Percentiles rank a stretch among this genome's conserved stretches.
These are phyloP conservation scores for Chloromyia formosa DNA, from an alignment of 2,888 invertebrate genomes.

Conservation along the genomic window DNA sequence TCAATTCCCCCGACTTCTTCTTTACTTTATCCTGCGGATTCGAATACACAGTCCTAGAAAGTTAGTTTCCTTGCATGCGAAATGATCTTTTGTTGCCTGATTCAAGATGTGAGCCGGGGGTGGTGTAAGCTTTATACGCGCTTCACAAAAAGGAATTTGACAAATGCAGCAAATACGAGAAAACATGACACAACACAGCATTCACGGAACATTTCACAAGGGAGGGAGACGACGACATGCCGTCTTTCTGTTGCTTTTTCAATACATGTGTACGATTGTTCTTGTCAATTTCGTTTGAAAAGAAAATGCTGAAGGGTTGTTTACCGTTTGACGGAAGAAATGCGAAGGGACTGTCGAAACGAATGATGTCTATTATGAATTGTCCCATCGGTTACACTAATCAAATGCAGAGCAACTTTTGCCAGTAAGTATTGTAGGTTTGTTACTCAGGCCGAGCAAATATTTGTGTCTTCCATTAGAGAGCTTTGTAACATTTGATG, in stretches of 20 bases:
- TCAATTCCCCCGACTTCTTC: conserved; percentile 38
- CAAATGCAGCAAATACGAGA: conserved; percentile 30
- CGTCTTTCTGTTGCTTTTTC: conserved; percentile 3
- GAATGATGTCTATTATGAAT: conserved; percentile 32
- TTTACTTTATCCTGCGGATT: neutral
- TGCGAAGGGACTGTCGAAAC: conserved; percentile 18
- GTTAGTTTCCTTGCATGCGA: conserved; percentile 30
- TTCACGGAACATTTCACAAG: neutral
- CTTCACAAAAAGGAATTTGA: conserved; percentile 29
- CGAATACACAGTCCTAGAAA: neutral
- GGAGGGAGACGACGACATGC: neutral
- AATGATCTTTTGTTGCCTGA: conserved; percentile 25
- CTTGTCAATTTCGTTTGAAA: conserved; percentile 39
- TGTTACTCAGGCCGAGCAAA: neutral
- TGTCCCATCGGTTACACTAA: conserved; percentile 24
- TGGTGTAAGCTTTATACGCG: neutral
- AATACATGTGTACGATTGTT: conserved; percentile 37
- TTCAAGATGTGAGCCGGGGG: neutral
- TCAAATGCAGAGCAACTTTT: conserved; percentile 24
- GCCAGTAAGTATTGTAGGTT: neutral
- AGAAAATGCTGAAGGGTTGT: conserved; percentile 40
- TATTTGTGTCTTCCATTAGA: neutral
- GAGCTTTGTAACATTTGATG: neutral
- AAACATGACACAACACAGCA: conserved; percentile 11
- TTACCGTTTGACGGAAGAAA: conserved; percentile 29